Base-by-base conservation (phyloP, 2,113 vertebrate genomes). In the Passer domesticus region DNA sequence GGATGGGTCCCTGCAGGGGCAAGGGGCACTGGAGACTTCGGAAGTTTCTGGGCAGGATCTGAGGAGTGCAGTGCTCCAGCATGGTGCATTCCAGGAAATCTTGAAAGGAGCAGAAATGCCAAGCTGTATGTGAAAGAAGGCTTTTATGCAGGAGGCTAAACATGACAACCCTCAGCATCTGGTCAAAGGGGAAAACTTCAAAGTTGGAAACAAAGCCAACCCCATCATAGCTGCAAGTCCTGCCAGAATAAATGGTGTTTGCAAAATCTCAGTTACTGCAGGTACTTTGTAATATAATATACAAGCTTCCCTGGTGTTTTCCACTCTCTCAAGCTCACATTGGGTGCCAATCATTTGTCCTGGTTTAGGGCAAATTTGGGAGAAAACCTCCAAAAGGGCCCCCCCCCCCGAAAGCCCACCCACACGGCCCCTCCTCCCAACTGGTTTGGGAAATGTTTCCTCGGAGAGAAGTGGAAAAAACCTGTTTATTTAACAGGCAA, bases 121-220 rank as follows among this genome's bases (percentile, higher is more conserved):
- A 21, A n/a, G 28, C 52, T 53, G 30, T 15, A n/a, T 70, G 78
- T 43, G 17, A 74, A 68, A 31, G 4, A 10, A 43, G 37, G 24
- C 31, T 60, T 83, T 90, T 33, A 59, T 79, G 46, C 41, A 39
- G 27, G 39, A 81, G 59, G n/a, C 70, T 81, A 43, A 92, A 68
- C 75, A 92, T 11, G 50, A 53, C 55, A 89, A 49, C 30, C 41
- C 21, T 80, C 56, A 64, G 91, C 58, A 56, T 83, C 62, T 89
- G 91, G 84, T 83, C 91, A 92, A 58, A 11, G 43, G 94, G 90
- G 94, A 95, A 80, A 88, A 75, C 87, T 86, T 88, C 91, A 90
- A 88, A 95, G 87, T 73, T 72, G 56, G 75, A 90, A 92, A 76
- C 87, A 83, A 95, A 93, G 62, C 27, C 67, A 72, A 31, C 33